Conservation (phyloP, 2,113 vertebrate genomes). For the Astur gentilis region DNA sequence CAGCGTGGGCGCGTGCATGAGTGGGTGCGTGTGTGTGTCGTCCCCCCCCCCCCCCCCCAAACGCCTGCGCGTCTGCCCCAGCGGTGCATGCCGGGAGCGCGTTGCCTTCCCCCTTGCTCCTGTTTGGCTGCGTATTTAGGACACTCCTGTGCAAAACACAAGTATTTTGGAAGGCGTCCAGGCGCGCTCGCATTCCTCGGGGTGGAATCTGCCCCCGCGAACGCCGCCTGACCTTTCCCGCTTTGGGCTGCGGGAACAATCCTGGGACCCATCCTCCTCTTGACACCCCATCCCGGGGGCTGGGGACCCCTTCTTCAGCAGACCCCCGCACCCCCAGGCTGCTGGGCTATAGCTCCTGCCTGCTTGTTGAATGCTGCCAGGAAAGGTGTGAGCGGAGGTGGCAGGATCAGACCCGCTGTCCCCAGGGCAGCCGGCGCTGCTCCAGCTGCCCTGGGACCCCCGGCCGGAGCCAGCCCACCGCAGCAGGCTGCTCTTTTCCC, state of each 20-base stretch:
- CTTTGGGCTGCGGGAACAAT: neutral
- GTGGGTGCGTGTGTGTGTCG: neutral
- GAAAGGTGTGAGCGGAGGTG: neutral
- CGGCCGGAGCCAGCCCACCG: fast-evolving
- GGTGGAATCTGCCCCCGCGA: slow-evolving; percentile 53
- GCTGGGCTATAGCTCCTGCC: neutral
- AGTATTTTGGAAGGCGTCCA: slow-evolving; percentile 28
- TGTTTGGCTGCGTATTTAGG: neutral
- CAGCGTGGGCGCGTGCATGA: neutral
- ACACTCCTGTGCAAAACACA: slow-evolving; percentile 29
- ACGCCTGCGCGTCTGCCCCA: neutral
- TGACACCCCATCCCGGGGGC: fast-evolving
- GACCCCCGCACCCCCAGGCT: fast-evolving
- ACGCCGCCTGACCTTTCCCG: slow-evolving; percentile 41
- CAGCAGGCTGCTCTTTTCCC: neutral
- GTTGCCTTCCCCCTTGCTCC: neutral
- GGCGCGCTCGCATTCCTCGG: slow-evolving; percentile 17
- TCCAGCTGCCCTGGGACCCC: neutral
- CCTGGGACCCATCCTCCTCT: neutral
- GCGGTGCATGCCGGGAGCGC: neutral
- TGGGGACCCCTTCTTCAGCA: neutral
- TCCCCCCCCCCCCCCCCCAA: no score
- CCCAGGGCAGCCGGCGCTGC: neutral
- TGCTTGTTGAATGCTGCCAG: fast-evolving
- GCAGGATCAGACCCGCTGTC: fast-evolving